Percentiles rank a stretch among this genome's conserved stretches.
Conservation (phyloP, 2,797 vertebrate species). For the Peromyscus attwateri region DNA sequence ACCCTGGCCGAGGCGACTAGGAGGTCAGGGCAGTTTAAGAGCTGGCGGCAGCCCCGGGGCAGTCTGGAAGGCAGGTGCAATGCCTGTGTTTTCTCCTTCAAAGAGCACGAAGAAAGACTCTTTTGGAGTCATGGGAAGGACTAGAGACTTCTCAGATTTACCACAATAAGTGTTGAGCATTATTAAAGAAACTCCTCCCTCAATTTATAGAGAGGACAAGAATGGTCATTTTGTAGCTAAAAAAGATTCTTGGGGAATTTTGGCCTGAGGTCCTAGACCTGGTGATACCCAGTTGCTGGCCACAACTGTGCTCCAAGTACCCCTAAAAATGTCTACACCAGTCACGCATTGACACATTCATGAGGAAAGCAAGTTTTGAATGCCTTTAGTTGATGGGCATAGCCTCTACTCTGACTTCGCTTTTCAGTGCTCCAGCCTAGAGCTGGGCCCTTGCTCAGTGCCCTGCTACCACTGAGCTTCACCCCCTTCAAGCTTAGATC, state of each 20-base stretch:
- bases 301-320: background rate
- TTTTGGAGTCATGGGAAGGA: background rate
- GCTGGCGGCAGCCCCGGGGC: fast-evolving
- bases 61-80: background rate
- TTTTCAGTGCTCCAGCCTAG: background rate
- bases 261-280: background rate
- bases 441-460: background rate
- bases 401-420: background rate
- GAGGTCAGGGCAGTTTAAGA: background rate
- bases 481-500: background rate
- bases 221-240: background rate
- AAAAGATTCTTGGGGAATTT: background rate
- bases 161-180: background rate
- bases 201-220: background rate
- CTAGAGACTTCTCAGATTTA: background rate
- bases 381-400: background rate
- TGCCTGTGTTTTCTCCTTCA: background rate
- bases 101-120: background rate
- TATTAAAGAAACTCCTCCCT: background rate
- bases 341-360: background rate
- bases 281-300: background rate
- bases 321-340: background rate
- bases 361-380: background rate
- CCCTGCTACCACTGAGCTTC: too few relatives aligned
- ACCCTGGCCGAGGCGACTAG: background rate